These are phyloP conservation scores for Electrophaes corylata DNA, from an alignment of 2,888 invertebrate genomes.

Conservation along the genomic window DNA sequence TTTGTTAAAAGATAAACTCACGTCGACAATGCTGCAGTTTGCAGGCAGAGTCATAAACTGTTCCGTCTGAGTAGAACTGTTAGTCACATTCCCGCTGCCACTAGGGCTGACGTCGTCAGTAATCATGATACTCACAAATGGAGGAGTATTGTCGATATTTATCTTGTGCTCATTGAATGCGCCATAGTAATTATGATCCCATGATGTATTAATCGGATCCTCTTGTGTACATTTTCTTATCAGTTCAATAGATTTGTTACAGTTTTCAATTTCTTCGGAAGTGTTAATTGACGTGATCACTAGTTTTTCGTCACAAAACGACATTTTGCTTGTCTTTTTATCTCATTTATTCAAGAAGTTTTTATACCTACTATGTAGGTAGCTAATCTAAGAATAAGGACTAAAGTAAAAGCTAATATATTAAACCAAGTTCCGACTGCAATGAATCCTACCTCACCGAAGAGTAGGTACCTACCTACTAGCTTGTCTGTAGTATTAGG, in stretches of 20 bases:
- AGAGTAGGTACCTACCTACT: too few relatives aligned
- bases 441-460: too few relatives aligned
- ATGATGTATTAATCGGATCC: conserved; percentile 62
- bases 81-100: conserved; percentile 45
- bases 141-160: conserved; percentile 59
- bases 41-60: conserved; percentile 46
- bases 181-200: conserved; percentile 59
- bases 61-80: conserved; percentile 67
- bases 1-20: conserved; percentile 63
- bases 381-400: too few relatives aligned
- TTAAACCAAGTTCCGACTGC: too few relatives aligned
- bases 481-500: too few relatives aligned
- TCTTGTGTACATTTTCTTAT: conserved; percentile 62
- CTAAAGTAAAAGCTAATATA: too few relatives aligned
- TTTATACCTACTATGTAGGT: not conserved
- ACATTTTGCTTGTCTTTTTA: conserved; percentile 40
- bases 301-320: conserved; percentile 40
- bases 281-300: conserved; percentile 45
- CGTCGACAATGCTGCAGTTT: conserved; percentile 54
- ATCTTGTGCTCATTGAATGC: conserved; percentile 50
- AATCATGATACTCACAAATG: conserved; percentile 63
- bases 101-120: conserved; percentile 54
- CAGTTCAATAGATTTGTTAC: conserved; percentile 63
- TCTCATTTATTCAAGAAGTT: conserved; percentile 5
- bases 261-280: conserved; percentile 46